phyloP scores from a whole-genome alignment of 1,140 invertebrate species.

The Lamellibrachia luymesi region DNA sequence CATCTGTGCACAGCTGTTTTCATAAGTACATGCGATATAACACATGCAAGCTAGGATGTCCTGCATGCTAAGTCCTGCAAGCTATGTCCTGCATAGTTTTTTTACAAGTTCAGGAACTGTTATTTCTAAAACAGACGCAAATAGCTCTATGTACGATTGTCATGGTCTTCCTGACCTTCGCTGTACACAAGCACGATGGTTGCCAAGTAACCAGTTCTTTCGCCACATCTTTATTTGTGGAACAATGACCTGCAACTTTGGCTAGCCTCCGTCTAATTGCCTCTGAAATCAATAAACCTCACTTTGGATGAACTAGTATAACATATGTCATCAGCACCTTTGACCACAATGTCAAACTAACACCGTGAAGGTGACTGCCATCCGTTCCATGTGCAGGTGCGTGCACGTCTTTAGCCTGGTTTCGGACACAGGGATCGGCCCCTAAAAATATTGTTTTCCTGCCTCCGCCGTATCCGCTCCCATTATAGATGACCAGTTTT shows the following conservation, averaged over 20 bases:
- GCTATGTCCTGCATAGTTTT: no score
- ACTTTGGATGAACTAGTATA: not conserved
- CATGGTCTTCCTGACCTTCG: no score
- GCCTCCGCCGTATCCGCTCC: not conserved
- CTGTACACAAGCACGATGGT: no score
- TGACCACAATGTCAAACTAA: not conserved
- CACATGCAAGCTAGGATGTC: not conserved
- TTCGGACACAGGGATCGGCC: not conserved
- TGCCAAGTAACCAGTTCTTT: no score
- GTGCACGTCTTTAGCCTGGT: not conserved
- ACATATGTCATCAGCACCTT: not conserved
- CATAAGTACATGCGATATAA: not conserved
- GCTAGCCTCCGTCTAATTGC: not conserved
- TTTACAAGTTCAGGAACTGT: no score
- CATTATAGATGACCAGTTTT: not conserved
- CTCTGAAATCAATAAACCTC: not conserved
- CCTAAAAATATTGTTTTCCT: not conserved
- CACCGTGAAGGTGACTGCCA: not conserved
- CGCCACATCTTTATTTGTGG: no score
- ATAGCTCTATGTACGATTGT: no score
- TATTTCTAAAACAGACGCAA: no score
- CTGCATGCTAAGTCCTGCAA: no score
- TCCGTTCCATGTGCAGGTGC: not conserved
- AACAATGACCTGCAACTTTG: no score
- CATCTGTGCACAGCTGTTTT: not conserved